Evolutionary conservation across 2,113 vertebrate species (phyloP).

Genomic region (Myrmophylax atrothorax): DNA sequence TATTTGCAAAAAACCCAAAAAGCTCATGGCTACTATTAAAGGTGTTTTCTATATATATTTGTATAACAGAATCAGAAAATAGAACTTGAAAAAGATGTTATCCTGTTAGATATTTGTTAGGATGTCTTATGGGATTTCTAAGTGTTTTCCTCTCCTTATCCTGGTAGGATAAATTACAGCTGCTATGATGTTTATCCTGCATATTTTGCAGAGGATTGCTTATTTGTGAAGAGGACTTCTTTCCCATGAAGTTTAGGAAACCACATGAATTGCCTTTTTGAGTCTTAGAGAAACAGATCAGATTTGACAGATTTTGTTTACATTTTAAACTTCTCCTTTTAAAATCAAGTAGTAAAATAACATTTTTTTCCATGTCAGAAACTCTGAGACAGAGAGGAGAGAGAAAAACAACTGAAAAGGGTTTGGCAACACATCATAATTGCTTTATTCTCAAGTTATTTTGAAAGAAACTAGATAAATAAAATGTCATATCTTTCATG

Average conservation of each 20-base stretch:
- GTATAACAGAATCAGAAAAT: neutral
- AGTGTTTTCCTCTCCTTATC: neutral
- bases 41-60: neutral
- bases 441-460: conserved; percentile 18
- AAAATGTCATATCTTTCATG: conserved; percentile 19
- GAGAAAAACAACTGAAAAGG: neutral
- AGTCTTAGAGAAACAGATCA: neutral
- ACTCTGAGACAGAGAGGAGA: neutral
- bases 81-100: neutral
- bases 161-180: neutral
- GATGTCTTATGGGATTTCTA: neutral
- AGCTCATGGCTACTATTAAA: neutral
- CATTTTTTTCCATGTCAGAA: neutral
- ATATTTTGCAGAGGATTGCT: neutral
- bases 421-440: neutral
- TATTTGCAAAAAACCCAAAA: neutral
- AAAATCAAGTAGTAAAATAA: neutral
- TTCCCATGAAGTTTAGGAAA: neutral
- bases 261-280: neutral
- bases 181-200: neutral
- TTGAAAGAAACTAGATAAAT: conserved; percentile 28
- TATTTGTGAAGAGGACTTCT: neutral
- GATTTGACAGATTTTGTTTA: neutral
- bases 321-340: neutral
- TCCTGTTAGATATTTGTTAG: neutral